Base-by-base conservation (phyloP, 2,888 invertebrate species). In the Drosophila fungiperda region DNA sequence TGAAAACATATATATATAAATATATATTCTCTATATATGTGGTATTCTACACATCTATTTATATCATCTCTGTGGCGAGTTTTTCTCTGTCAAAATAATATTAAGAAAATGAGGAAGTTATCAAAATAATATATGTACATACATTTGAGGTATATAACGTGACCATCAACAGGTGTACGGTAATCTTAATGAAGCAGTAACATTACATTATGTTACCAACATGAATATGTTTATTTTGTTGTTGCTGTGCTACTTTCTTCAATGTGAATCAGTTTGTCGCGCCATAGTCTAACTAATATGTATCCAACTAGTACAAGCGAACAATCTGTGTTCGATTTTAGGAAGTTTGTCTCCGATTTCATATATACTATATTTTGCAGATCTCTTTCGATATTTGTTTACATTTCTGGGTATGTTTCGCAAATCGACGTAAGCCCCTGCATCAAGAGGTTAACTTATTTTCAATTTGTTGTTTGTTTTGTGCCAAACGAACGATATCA, bases 31-130 rank as follows among this genome's bases (percentile, higher is more conserved):
- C 29, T 61, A 42, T 70, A 54, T 76, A 58, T 64, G 61, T 66
- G 33, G 65, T 65, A 76, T 52, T 73, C 87, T 89, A 87, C 60
- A 81, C 64, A 65, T 68, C 62, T 78, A 89, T 77, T 83, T 80
- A 85, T 87, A 85, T 88, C 78, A 85, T 87, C 84, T 85, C 84
- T 86, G 88, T 85, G 85, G 88, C 84, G 90, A 85, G 90, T 87
- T 87, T 73, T 87, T 89, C 85, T 89, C 88, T 87, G 70, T 76
- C 76, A 73, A 72, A 85, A 76, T 54, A 64, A 65, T 36, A 8
- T 23, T 45, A n/a, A 38, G n/a, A 61, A 26, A 36, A 6, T 48
- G 12, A 40, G n/a, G 40, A 61, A 36, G 33, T 69, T 55, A 72
- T 78, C 68, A 81, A 76, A 83, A 68, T 72, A 78, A 89, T 80